phyloP scores from a whole-genome alignment of 2,797 vertebrate species.

The Spatula versicolor region DNA sequence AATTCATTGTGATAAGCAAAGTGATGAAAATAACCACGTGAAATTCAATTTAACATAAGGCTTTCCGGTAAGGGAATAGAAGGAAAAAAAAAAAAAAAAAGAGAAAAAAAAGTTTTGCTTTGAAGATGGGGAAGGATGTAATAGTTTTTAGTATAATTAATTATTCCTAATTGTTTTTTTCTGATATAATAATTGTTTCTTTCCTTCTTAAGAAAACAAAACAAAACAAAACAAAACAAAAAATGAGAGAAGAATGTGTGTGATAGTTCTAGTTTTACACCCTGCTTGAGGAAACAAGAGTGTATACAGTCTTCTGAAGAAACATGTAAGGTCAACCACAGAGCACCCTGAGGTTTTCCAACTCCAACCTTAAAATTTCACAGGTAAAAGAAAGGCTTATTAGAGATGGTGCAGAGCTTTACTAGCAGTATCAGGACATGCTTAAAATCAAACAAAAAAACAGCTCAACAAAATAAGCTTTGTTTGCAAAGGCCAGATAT shows the following conservation, averaged over 20 bases:
- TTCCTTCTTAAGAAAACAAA: constrained; percentile 11
- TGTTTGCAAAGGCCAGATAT: neutral
- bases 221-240: neutral
- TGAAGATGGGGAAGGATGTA: neutral
- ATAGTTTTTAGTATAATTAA: neutral
- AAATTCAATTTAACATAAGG: constrained; percentile 41
- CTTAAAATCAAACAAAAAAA: neutral
- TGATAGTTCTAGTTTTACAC: neutral
- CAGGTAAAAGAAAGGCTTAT: neutral
- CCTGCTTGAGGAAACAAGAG: neutral
- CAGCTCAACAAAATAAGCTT: neutral
- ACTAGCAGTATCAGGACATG: neutral
- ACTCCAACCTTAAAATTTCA: neutral
- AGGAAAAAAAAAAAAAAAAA: neutral
- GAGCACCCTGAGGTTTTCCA: neutral
- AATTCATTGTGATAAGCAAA: constrained; percentile 68
- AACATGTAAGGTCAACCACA: neutral
- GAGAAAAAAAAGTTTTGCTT: neutral
- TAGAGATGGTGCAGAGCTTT: neutral
- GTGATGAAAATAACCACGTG: constrained; percentile 66
- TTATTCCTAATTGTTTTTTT: neutral
- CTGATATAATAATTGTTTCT: neutral
- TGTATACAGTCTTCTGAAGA: neutral
- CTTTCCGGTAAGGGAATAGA: neutral
- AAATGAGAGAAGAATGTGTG: neutral